Conservation (phyloP, 2,797 vertebrate species). For the Babyrousa celebensis region DNA sequence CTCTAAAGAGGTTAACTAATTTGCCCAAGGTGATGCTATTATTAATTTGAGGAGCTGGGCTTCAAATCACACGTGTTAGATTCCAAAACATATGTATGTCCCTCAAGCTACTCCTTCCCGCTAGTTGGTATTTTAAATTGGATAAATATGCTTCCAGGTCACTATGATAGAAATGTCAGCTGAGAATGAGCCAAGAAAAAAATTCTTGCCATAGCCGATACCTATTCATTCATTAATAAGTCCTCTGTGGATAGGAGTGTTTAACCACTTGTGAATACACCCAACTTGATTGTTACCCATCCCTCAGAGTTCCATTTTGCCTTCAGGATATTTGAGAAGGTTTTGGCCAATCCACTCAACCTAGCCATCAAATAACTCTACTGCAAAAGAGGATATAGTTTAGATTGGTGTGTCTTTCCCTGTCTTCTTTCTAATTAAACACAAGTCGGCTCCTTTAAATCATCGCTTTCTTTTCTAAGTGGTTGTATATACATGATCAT, state of each 20-base stretch:
- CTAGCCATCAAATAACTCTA: not conserved
- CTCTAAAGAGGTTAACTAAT: not conserved
- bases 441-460: not conserved
- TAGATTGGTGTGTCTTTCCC: not conserved
- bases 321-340: not conserved
- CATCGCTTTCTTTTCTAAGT: not conserved
- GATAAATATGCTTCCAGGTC: not conserved
- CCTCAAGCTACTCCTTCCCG: not conserved
- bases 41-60: not conserved
- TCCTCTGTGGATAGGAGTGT: not conserved
- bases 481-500: not conserved
- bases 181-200: not conserved
- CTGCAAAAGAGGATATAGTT: not conserved
- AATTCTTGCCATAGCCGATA: not conserved
- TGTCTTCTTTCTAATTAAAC: slow-evolving; percentile 1
- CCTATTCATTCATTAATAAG: not conserved
- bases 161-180: not conserved
- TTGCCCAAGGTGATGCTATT: not conserved
- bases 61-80: not conserved
- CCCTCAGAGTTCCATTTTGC: not conserved
- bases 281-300: not conserved
- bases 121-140: not conserved
- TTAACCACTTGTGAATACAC: not conserved
- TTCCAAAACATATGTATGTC: not conserved
- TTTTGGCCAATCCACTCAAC: not conserved